Evolutionary conservation across 2,797 vertebrate genomes (phyloP), one percentile per base, ranked within the genome.

Genomic region (Pipistrellus pipistrellus): DNA sequence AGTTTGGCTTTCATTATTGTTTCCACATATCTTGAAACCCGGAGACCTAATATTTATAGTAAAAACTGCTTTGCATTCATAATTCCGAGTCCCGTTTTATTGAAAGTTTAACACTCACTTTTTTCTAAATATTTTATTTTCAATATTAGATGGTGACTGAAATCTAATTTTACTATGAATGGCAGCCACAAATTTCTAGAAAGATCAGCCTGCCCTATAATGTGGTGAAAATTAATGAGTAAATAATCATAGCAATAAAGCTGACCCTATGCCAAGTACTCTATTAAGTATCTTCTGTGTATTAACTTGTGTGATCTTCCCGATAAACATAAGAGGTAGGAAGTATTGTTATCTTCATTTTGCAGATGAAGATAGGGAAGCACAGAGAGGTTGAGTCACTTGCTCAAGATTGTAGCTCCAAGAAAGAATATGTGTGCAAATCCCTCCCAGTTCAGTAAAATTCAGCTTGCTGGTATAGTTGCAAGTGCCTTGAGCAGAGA

Each of bases 81-180:
- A 89, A 85, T 85, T 75, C 75, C 69, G 72, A 71, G 38, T 69
- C 41, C 32, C 5, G 8, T 75, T 69, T 35, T 88, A 88, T 92
- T 95, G 84, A 84, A 92, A 72, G 84, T 84, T 38, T 83, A 78
- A 72, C 69, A 57, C 27, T 53, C 41, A 73, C 25, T 87, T 76
- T 76, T 81, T 51, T 62, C 57, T 85, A 46, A 88, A 53, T 64
- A 53, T 75, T 81, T 75, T 84, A 35, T 68, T 30, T 51, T 68
- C 41, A 30, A 32, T 14, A 68, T 46, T 59, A 85, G 32, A 53
- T 90, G 51, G 57, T 32, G 8, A 30, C n/a, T 89, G n/a, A 73
- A 48, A 46, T 80, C 51, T 76, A 30, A 90, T 90, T 95, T 95
- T 44, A 77, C 53, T 91, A 21, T 30, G 85, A 85, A 82, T 38